Conservation (phyloP, 1,140 invertebrate species). For the Metaphire vulgaris region DNA sequence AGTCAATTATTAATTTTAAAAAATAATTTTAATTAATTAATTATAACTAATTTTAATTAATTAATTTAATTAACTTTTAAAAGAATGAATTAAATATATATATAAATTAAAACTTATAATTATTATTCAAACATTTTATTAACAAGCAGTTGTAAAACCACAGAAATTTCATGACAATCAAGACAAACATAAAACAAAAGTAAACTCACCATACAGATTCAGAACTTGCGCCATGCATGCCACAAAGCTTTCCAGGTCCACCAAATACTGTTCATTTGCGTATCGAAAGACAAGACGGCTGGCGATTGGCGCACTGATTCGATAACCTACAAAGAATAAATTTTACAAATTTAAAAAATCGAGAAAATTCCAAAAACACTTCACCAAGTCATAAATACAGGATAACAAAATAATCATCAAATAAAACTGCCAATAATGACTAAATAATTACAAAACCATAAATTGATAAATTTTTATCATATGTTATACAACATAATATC, state of each 20-base stretch:
- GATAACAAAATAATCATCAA: too few species aligned
- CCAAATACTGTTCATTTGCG: neutral
- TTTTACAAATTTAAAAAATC: too few species aligned
- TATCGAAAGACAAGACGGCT: neutral
- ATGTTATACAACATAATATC: too few species aligned
- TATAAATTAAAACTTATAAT: neutral
- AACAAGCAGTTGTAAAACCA: neutral
- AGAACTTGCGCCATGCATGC: conserved; percentile 9
- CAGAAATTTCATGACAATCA: neutral
- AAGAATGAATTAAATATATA: neutral
- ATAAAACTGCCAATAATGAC: too few species aligned
- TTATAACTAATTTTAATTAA: neutral
- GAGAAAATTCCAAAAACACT: too few species aligned
- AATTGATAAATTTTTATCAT: too few species aligned
- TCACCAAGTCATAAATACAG: too few species aligned
- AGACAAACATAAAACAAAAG: too few species aligned
- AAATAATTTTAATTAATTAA: neutral
- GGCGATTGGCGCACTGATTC: neutral
- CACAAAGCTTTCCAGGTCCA: conserved; percentile 10
- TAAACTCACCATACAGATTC: conserved; percentile 7
- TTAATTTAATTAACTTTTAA: neutral
- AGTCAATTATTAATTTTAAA: neutral
- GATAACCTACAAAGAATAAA: conserved; percentile 6
- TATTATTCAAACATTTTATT: neutral
- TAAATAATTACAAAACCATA: too few species aligned